Evolutionary conservation across 1,140 invertebrate species (phyloP).

Genomic region (Leptinotarsa lineolata): DNA sequence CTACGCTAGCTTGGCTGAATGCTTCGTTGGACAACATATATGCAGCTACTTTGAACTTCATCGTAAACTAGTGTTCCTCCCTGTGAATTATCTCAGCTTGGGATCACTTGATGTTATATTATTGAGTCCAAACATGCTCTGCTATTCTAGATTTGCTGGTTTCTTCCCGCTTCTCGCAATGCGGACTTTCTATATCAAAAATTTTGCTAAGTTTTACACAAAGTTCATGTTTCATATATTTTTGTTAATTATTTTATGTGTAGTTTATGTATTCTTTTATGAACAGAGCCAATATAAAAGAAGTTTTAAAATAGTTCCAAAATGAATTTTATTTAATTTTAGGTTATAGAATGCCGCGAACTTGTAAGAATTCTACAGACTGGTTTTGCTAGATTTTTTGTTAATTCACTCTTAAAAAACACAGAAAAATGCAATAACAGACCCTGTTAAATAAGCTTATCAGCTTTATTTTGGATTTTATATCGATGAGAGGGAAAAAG

Average conservation of each 20-base stretch:
- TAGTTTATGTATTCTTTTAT: neutral
- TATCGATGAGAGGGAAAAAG: constrained; percentile 24
- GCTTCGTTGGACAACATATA: too few species aligned
- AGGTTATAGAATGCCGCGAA: constrained; percentile 4
- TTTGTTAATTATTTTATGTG: too few species aligned
- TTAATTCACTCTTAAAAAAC: neutral
- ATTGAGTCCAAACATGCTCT: too few species aligned
- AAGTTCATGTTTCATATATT: neutral
- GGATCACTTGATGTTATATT: too few species aligned
- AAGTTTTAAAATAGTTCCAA: neutral
- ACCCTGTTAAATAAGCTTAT: constrained; percentile 29
- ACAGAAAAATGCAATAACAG: constrained; percentile 4
- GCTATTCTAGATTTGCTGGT: too few species aligned
- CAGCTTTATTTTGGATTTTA: constrained; percentile 23
- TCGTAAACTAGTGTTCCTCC: too few species aligned
- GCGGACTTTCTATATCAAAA: too few species aligned
- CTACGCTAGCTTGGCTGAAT: too few species aligned
- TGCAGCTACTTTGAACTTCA: too few species aligned
- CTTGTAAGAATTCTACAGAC: constrained; percentile 12
- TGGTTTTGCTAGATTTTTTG: constrained; percentile 16
- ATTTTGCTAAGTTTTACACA: neutral
- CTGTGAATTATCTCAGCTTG: too few species aligned
- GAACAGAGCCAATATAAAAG: neutral
- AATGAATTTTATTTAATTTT: constrained; percentile 1
- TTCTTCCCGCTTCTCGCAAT: too few species aligned